These are phyloP conservation scores for Siniperca chuatsi DNA, from an alignment of 2,113 vertebrate species.

Conservation along the genomic window DNA sequence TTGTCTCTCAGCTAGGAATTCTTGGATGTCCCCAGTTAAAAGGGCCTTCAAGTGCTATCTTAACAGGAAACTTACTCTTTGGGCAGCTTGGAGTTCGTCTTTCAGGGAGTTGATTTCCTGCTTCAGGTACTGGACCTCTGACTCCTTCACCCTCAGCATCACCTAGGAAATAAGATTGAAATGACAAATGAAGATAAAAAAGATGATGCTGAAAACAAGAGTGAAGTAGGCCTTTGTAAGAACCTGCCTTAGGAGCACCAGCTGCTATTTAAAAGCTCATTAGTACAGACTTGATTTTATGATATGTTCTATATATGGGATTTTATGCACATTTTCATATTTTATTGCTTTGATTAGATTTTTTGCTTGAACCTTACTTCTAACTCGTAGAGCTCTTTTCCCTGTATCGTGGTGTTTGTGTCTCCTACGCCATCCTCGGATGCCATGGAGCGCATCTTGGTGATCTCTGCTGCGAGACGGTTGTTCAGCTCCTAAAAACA, in stretches of 20 bases:
- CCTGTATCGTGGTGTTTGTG: slow-evolving; percentile 75
- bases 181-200: not conserved
- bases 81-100: slow-evolving; percentile 87
- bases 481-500: slow-evolving; percentile 86
- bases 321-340: not conserved
- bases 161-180: slow-evolving; percentile 72
- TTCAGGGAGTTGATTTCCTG: slow-evolving; percentile 90
- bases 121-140: slow-evolving; percentile 89
- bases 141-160: slow-evolving; percentile 88
- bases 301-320: not conserved
- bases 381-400: slow-evolving; percentile 88
- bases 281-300: not conserved
- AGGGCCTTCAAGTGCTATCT: not conserved
- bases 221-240: not conserved
- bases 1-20: not conserved
- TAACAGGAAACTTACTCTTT: slow-evolving; percentile 75
- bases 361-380: slow-evolving; percentile 73
- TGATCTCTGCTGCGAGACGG: slow-evolving; percentile 87
- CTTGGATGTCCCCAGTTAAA: not conserved
- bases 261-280: slow-evolving; percentile 5
- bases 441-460: slow-evolving; percentile 86
- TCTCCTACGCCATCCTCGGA: slow-evolving; percentile 81
- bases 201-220: not conserved
- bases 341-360: not conserved
- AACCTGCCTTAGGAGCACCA: not conserved